A percentile compares a stretch with the other conserved stretches of the same genome.
phyloP scores from a whole-genome alignment of 2,888 invertebrate genomes.

The Embidobia sp. region DNA sequence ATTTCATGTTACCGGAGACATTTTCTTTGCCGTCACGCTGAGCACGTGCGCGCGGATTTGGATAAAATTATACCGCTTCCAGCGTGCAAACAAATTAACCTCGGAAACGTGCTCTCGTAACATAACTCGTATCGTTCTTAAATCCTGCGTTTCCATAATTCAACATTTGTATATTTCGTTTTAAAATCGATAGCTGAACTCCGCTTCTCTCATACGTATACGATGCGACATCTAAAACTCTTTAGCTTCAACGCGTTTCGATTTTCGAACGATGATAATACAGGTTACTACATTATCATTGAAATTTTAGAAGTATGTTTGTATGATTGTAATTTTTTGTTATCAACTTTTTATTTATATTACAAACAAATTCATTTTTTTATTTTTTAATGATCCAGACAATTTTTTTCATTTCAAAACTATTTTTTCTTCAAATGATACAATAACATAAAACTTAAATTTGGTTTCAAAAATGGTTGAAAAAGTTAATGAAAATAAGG shows the following conservation, averaged over 20 bases:
- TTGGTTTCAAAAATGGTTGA: too few species aligned
- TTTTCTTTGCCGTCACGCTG: not conserved
- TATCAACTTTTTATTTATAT: not conserved
- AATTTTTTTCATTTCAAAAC: too few species aligned
- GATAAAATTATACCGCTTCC: not conserved
- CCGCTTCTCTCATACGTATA: not conserved
- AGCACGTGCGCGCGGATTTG: not conserved
- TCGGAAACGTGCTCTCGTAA: conserved; percentile 9
- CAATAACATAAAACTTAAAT: too few species aligned
- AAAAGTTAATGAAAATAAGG: too few species aligned
- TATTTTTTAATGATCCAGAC: too few species aligned
- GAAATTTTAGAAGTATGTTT: too few species aligned
- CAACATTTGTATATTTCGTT: conserved; percentile 16
- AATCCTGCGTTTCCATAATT: conserved; percentile 1
- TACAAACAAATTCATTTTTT: too few species aligned
- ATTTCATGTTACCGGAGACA: not conserved
- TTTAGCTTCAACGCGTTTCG: not conserved
- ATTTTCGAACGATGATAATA: conserved; percentile 5
- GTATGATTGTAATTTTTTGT: not conserved
- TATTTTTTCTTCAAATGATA: too few species aligned
- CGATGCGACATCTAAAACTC: conserved; percentile 26
- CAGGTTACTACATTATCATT: conserved; percentile 16
- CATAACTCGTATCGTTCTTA: not conserved
- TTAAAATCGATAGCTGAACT: conserved; percentile 25
- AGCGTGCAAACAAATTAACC: conserved; percentile 9